Evolutionary conservation across 2,888 invertebrate genomes (phyloP).

Genomic region (Dorcus hopei): DNA sequence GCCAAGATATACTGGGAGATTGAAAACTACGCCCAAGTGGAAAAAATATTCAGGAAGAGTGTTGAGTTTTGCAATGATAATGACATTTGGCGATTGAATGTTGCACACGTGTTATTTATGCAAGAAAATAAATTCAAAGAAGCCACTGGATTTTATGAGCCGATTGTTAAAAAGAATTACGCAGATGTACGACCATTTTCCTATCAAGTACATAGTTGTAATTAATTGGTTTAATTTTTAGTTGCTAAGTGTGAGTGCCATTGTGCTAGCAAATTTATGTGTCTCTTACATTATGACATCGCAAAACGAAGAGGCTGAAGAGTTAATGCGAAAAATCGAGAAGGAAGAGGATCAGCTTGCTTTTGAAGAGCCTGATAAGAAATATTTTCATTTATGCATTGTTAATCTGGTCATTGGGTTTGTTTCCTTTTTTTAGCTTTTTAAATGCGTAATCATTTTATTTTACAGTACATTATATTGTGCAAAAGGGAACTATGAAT

Average conservation of each 20-base stretch:
- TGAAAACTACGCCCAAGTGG: conserved; percentile 93
- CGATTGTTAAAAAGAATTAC: conserved; percentile 91
- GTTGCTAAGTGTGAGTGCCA: conserved; percentile 94
- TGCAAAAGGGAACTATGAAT: conserved; percentile 98
- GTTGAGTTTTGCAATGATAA: conserved; percentile 98
- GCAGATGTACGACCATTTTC: conserved; percentile 62
- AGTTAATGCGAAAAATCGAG: conserved; percentile 97
- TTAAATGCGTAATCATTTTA: not conserved
- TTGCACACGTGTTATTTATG: conserved; percentile 99
- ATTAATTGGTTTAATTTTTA: conserved; percentile 41
- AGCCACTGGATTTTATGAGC: conserved; percentile 96
- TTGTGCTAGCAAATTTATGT: conserved; percentile 96
- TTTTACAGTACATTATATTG: conserved; percentile 83
- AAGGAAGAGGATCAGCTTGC: conserved; percentile 93
- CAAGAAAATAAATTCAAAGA: conserved; percentile 98
- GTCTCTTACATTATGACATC: conserved; percentile 99
- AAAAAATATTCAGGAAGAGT: conserved; percentile 94
- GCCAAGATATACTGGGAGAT: conserved; percentile 98
- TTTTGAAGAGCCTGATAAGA: conserved; percentile 89
- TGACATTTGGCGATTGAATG: conserved; percentile 95
- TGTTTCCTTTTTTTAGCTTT: conserved; percentile 14
- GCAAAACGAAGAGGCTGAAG: conserved; percentile 98
- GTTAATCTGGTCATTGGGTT: conserved; percentile 97
- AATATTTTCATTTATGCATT: conserved; percentile 93
- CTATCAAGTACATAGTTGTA: not conserved